phyloP scores from a whole-genome alignment of 23 tunicate species.

The Styela plicata region DNA sequence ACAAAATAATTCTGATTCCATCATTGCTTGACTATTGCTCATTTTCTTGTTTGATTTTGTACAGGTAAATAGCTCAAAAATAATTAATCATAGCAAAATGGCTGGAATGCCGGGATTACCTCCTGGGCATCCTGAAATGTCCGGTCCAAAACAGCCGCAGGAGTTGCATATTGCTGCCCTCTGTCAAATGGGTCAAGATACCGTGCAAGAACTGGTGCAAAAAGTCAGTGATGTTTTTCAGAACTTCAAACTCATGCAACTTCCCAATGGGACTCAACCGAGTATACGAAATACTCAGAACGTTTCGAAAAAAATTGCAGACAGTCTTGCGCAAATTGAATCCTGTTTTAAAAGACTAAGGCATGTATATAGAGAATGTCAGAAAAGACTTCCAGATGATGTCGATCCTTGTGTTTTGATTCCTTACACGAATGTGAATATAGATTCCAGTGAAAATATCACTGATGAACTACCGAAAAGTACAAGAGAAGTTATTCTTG shows the following conservation, averaged over 20 bases:
- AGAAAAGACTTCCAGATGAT: slow-evolving; percentile 25
- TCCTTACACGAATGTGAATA: neutral
- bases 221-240: slow-evolving; percentile 21
- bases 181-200: slow-evolving; percentile 33
- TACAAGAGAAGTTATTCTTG: neutral
- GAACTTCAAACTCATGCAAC: slow-evolving; percentile 20
- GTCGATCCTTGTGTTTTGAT: slow-evolving; percentile 12
- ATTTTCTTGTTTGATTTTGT: too few relatives aligned
- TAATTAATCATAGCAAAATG: too few relatives aligned
- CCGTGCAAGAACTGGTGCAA: slow-evolving; percentile 28
- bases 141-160: neutral
- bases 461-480: slow-evolving; percentile 17
- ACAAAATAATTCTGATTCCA: too few relatives aligned
- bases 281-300: slow-evolving; percentile 12
- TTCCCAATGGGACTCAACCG: slow-evolving; percentile 24
- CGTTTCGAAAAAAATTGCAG: neutral
- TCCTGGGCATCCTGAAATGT: neutral
- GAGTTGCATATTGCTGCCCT: slow-evolving; percentile 14
- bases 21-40: too few relatives aligned
- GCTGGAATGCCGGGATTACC: neutral
- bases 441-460: neutral
- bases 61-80: too few relatives aligned
- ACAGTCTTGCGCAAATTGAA: slow-evolving; percentile 18
- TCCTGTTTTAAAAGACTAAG: neutral
- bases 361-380: slow-evolving; percentile 24